Percentiles rank a stretch among this genome's conserved stretches.
These are phyloP conservation scores for Lutra lutra DNA, from an alignment of 2,797 vertebrate genomes.

Conservation along the genomic window DNA sequence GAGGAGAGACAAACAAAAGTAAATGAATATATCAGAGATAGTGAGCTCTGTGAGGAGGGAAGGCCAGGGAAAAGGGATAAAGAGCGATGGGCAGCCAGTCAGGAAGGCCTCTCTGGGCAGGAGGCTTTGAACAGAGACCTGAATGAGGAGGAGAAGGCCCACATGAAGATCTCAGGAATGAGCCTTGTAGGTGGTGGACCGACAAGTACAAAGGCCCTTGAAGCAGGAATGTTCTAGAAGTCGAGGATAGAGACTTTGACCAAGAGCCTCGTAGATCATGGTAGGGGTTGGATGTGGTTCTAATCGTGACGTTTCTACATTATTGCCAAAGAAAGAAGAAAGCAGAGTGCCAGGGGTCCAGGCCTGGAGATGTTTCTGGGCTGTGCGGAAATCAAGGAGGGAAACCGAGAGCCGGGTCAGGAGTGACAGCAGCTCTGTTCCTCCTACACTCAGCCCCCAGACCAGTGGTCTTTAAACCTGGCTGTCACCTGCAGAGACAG, in stretches of 20 bases:
- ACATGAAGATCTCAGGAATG: neutral
- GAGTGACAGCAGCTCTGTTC: neutral
- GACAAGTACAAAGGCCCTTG: neutral
- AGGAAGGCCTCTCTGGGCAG: neutral
- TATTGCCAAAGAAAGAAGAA: neutral
- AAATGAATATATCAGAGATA: too few relatives aligned
- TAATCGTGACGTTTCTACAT: neutral
- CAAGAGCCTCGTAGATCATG: neutral
- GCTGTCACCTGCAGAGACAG: neutral
- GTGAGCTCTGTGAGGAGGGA: neutral
- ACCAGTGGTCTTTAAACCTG: neutral
- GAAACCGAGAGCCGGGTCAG: neutral
- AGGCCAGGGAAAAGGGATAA: neutral
- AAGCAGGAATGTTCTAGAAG: neutral
- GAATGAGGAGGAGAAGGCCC: neutral
- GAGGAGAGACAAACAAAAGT: neutral
- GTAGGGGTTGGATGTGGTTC: neutral
- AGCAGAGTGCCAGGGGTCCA: neutral
- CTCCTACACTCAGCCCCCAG: neutral
- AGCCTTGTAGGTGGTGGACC: neutral
- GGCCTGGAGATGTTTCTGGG: neutral
- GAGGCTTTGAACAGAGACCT: neutral
- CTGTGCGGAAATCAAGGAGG: neutral
- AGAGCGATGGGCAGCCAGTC: too few relatives aligned
- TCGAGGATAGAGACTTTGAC: neutral